A percentile compares a stretch with the other conserved stretches of the same genome.
Evolutionary conservation across 2,888 invertebrate species (phyloP).

Genomic region (Leptopilina drosophilae): DNA sequence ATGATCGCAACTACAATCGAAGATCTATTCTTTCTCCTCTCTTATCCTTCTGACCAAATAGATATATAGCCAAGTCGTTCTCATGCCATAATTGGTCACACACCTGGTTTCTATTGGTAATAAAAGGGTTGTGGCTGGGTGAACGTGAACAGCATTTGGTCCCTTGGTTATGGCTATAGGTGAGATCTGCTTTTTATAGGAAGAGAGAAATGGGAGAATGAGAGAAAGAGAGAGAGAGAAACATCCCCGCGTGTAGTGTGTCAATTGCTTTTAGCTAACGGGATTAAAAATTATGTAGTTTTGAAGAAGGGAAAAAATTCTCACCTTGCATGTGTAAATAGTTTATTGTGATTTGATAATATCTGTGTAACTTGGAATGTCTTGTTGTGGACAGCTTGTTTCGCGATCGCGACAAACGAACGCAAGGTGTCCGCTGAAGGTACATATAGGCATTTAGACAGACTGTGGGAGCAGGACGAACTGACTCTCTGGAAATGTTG

Average conservation of each 20-base stretch:
- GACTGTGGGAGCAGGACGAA: slow-evolving; percentile 52
- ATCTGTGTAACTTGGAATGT: too few species aligned
- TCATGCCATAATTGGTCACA: slow-evolving; percentile 51
- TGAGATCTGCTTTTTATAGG: slow-evolving; percentile 35
- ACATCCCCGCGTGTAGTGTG: slow-evolving; percentile 33
- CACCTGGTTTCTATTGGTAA: slow-evolving; percentile 46
- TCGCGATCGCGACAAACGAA: slow-evolving; percentile 48
- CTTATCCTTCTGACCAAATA: slow-evolving; percentile 42
- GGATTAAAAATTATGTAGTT: slow-evolving; percentile 6
- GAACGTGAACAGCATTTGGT: slow-evolving; percentile 33
- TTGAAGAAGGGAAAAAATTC: slow-evolving; percentile 7
- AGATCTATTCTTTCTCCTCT: slow-evolving; percentile 47
- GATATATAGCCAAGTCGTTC: slow-evolving; percentile 18
- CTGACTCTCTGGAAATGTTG: slow-evolving; percentile 36
- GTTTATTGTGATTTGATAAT: slow-evolving; percentile 65
- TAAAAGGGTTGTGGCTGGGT: slow-evolving; percentile 29
- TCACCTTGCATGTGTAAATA: slow-evolving; percentile 54
- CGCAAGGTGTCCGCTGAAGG: slow-evolving; percentile 46
- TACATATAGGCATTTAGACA: slow-evolving; percentile 47
- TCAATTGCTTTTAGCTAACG: slow-evolving; percentile 6
- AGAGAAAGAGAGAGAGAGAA: too few species aligned
- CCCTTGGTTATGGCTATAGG: slow-evolving; percentile 26
- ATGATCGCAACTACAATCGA: slow-evolving; percentile 44
- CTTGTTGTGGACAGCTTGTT: slow-evolving; percentile 58
- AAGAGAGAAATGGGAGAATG: too few species aligned